Conservation (phyloP, 2,797 vertebrate genomes). For the Coregonus suidteri region DNA sequence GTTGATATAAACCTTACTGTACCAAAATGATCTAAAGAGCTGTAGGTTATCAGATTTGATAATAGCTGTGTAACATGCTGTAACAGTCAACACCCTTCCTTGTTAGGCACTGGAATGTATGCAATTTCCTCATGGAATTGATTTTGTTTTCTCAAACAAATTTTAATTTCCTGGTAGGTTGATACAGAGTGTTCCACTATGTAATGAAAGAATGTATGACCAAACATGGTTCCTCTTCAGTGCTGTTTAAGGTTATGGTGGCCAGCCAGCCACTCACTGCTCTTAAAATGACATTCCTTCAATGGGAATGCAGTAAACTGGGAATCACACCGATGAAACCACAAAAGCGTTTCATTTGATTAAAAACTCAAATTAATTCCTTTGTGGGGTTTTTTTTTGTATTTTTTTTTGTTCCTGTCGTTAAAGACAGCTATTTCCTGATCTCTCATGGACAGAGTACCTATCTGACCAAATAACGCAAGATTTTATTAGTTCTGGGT, state of each 20-base stretch:
- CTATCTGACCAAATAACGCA: too few species aligned
- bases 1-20: background rate
- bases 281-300: background rate
- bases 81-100: background rate
- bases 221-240: background rate
- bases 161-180: too few species aligned
- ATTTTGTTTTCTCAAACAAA: too few species aligned
- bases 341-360: background rate
- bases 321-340: background rate
- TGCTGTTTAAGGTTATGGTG: background rate
- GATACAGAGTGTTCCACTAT: too few species aligned
- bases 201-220: background rate
- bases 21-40: background rate
- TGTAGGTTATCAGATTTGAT: background rate
- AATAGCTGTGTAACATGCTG: background rate
- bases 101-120: background rate
- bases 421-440: background rate
- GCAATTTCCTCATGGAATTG: too few species aligned
- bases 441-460: too few species aligned
- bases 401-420: too few species aligned
- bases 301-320: too few species aligned
- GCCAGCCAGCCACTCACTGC: background rate
- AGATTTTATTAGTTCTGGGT: constrained; percentile 16
- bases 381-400: constrained; percentile 1
- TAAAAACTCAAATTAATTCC: background rate